Conservation (phyloP, 2,797 vertebrate species). For the Corythornis leucogaster region DNA sequence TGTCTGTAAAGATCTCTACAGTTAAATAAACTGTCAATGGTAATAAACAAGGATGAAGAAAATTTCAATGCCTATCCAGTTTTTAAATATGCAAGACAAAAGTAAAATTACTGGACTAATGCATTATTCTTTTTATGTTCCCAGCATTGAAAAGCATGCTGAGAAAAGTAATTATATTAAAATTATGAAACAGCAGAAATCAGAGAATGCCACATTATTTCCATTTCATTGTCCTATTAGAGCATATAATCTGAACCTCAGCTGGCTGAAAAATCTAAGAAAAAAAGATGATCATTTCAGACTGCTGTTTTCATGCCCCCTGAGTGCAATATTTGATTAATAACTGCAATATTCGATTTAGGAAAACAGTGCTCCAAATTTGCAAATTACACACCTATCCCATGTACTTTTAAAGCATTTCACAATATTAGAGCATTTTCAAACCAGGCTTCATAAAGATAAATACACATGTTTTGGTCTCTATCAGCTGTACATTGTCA, state of each 20-base stretch:
- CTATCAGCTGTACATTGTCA: not conserved
- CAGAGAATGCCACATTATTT: not conserved
- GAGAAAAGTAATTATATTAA: constrained; percentile 58
- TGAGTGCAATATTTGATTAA: not conserved
- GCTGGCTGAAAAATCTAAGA: not conserved
- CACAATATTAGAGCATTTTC: constrained; percentile 16
- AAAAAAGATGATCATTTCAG: not conserved
- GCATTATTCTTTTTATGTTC: constrained; percentile 29
- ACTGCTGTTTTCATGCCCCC: not conserved
- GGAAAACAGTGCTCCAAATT: not conserved
- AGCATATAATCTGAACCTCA: not conserved
- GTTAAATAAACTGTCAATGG: not conserved
- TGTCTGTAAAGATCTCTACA: not conserved
- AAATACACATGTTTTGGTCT: not conserved
- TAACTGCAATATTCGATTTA: not conserved
- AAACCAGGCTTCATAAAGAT: not conserved
- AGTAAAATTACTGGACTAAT: constrained; percentile 31
- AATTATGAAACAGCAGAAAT: constrained; percentile 45
- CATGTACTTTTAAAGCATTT: not conserved
- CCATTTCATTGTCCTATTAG: constrained; percentile 15
- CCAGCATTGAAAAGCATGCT: constrained; percentile 42
- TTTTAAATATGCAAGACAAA: constrained; percentile 32
- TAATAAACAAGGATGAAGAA: constrained; percentile 32
- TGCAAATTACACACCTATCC: not conserved
- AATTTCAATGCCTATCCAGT: not conserved